Base-by-base conservation (phyloP, 2,797 vertebrate species). In the Microctenopoma stevenorrisi region DNA sequence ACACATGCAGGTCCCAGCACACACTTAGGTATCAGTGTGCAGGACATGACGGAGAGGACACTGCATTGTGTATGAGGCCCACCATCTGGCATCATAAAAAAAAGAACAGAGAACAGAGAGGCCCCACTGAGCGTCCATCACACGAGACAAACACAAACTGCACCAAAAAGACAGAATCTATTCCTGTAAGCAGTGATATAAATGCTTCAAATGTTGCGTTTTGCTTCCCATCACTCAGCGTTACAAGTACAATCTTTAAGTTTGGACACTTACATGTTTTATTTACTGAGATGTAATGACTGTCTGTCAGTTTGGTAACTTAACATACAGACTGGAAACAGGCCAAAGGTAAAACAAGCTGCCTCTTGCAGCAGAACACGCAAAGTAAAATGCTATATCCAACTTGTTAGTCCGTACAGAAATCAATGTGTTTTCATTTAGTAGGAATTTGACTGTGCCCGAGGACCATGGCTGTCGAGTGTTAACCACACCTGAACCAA, bases 21-120 rank as follows among this genome's bases (percentile, higher is more conserved):
- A 1, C 28, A 62, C 51, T 14, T 64, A 73, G 76, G 78, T 85
- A 76, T 76, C 77, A 67, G 77, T 54, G 68, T 57, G 68, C 58
- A 46, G 66, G 73, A 79, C 72, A 53, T 76, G 80, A 87, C 14
- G 63, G 72, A 72, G 75, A 68, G 75, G 80, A 64, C 70, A 13
- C 71, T 73, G 79, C 82, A 83, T 81, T 85, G 85, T 81, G 86
- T 54, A 56, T 78, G 52, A 87, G 79, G 72, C 62, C 62, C 48
- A 78, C 86, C 91, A 90, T 91, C 88, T 92, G 90, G 84, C 68
- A 42, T 80, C 78, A 86, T 85, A 86, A 86, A 87, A 86, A 87
- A 33, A 33, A 33, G 7, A 6, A 66, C 78, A 48, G 49, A 46
- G 68, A 79, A 18, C 67, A 57, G 52, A 59, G 76, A 86, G 79